A percentile compares a stretch with the other conserved stretches of the same genome.
Evolutionary conservation across 1,140 invertebrate species (phyloP).

Genomic region (Phocides pigmalion): DNA sequence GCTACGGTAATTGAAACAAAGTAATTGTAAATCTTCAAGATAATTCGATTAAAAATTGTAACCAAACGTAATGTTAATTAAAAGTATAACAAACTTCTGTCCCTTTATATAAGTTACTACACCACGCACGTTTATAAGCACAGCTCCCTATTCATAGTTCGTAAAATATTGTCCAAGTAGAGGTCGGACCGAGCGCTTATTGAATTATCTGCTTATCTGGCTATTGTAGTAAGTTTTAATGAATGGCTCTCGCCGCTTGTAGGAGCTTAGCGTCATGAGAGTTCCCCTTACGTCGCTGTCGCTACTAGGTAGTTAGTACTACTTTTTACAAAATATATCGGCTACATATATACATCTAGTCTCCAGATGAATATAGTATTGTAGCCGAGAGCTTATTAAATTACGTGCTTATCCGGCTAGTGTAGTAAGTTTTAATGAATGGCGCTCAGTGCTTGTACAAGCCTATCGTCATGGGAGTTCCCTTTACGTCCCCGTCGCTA

Average conservation of each 20-base stretch:
- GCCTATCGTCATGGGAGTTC: no score
- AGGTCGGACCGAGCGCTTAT: slow-evolving; percentile 52
- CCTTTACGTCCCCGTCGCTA: no score
- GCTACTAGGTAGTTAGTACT: background rate
- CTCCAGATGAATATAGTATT: no score
- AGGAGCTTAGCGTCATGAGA: slow-evolving; percentile 1
- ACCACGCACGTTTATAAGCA: background rate
- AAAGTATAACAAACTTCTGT: background rate
- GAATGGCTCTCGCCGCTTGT: slow-evolving; percentile 45
- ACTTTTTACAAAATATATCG: background rate
- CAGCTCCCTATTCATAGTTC: slow-evolving; percentile 24
- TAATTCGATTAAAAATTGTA: no score
- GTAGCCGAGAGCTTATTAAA: slow-evolving; percentile 53
- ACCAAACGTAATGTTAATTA: no score
- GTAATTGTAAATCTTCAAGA: no score
- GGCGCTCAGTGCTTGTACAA: slow-evolving; percentile 3
- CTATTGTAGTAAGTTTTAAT: slow-evolving; percentile 68
- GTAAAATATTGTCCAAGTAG: slow-evolving; percentile 59
- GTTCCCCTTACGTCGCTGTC: background rate
- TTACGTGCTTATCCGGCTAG: slow-evolving; percentile 57
- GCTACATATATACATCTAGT: no score
- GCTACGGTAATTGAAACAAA: no score
- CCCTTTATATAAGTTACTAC: background rate
- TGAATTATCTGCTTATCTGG: slow-evolving; percentile 62
- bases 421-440: slow-evolving; percentile 67